Base-by-base conservation (phyloP, 2,888 invertebrate genomes). In the Pammene aurita region DNA sequence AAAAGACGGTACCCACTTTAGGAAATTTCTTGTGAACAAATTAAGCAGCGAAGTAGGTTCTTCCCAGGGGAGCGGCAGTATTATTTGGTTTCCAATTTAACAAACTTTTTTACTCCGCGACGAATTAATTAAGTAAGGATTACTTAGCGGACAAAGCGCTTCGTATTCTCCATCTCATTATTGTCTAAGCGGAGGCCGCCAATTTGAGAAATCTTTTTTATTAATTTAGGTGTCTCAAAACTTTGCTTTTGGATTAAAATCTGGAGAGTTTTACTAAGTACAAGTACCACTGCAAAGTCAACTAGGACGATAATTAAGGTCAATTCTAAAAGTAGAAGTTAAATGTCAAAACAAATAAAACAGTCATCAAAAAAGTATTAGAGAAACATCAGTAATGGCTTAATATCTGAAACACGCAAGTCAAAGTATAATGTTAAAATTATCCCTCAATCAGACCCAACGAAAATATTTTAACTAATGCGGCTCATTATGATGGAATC, bases 71-170 rank as follows among this genome's bases (percentile, higher is more conserved):
- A 78, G 76, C 66, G 74, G 72, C 73, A 73, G 74, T 80, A 78
- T 84, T 85, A 83, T 83, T 84, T 83, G 78, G 81, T 82, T 78
- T 76, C 76, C 75, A 79, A 78, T 78, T 82, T 80, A 73, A 77
- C 77, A 74, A 81, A 85, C 79, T 83, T 85, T 84, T 83, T 81
- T 81, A 80, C 80, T 83, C 82, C 75, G 77, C 73, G 75, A 74
- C 73, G 83, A 83, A 85, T 85, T 85, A 86, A 87, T 87, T 86
- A 86, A 83, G 80, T 78, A 78, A 80, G 82, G 84, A 86, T 85
- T 83, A 85, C 77, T 78, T 77, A 74, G 72, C 74, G 76, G 76
- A 80, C 79, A 80, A 82, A 79, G 78, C 80, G 75, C 79, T 79
- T 79, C 79, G 77, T 80, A 79, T 83, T 85, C 79, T 75, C 73